Base-by-base conservation (phyloP, 2,888 invertebrate genomes). In the Rhagium mordax region DNA sequence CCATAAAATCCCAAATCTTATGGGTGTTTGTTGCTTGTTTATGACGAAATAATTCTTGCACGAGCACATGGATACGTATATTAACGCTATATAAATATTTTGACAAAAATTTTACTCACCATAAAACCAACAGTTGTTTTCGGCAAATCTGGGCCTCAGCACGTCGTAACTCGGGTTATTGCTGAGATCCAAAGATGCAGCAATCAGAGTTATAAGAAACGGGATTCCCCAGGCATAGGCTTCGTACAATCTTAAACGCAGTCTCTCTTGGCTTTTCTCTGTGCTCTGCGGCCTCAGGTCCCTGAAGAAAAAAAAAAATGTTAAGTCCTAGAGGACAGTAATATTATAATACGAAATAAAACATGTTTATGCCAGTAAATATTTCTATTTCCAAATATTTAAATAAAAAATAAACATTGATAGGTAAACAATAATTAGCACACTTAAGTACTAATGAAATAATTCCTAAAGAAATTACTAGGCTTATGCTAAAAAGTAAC, bases 151-250 rank as follows among this genome's bases (percentile, higher is more conserved):
- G 29, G 96, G 96, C 75, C 94, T 91, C 80, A 95, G 89, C 24
- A 78, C 77, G 82, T 90, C 88, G 83, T 90, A 90, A 68, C 89
- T 88, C 57, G 89, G 87, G 61, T 90, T 89, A 6, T 92, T 91
- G 85, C 94, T 90, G 83, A 91, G 90, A 88, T 96, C 95, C 78
- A 95, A 90, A 82, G 93, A 89, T 61, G 93, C 93, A 6, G 94
- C 95, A 68, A 93, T 90, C 71, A 93, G 92, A 67, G 95, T 93
- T 81, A 96, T 93, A 79, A 94, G 83, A 78, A 95, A 90, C 62
- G 96, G 95, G 64, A 94, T 92, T 79, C 96, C 96, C 95, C 95
- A 96, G 76, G 96, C 96, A 89, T 96, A 96, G 82, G 93, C 90
- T 82, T 93, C 92, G 89, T 61, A 61, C 7, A 61, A 15, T 15